phyloP scores from a whole-genome alignment of 2,797 vertebrate genomes.

The Esox lucius region DNA sequence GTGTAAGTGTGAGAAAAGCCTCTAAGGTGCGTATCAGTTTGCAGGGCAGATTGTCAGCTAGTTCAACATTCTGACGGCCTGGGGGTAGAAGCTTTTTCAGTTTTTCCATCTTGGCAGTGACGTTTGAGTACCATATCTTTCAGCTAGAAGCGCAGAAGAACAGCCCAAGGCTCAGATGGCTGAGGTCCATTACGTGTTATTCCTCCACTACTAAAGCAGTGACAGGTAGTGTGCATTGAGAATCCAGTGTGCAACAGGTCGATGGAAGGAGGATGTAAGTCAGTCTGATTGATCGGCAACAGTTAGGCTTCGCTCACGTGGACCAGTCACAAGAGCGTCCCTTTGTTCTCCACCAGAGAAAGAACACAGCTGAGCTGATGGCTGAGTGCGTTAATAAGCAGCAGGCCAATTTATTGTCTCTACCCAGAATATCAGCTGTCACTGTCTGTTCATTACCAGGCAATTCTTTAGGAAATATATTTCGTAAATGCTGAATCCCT shows the following conservation, averaged over 20 bases:
- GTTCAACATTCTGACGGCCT: no score
- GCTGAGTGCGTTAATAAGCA: neutral
- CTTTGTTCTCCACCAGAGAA: neutral
- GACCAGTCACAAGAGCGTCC: neutral
- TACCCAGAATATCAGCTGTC: neutral
- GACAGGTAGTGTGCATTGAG: neutral
- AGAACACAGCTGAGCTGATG: neutral
- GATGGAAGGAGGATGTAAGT: neutral
- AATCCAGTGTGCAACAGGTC: slow-evolving; percentile 11
- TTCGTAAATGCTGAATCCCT: no score
- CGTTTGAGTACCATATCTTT: no score
- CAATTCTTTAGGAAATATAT: neutral
- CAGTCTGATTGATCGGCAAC: neutral
- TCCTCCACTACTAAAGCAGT: neutral
- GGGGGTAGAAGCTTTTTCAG: no score
- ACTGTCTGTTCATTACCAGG: neutral
- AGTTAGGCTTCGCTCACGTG: neutral
- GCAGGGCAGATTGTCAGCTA: no score
- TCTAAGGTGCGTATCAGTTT: no score
- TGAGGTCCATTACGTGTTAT: no score
- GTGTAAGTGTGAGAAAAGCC: no score
- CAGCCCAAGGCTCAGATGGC: no score
- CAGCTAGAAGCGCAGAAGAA: no score
- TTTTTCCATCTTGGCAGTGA: no score
- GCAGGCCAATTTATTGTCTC: neutral